phyloP scores from a whole-genome alignment of 2,797 vertebrate species.

The Enteromius fasciolatus region DNA sequence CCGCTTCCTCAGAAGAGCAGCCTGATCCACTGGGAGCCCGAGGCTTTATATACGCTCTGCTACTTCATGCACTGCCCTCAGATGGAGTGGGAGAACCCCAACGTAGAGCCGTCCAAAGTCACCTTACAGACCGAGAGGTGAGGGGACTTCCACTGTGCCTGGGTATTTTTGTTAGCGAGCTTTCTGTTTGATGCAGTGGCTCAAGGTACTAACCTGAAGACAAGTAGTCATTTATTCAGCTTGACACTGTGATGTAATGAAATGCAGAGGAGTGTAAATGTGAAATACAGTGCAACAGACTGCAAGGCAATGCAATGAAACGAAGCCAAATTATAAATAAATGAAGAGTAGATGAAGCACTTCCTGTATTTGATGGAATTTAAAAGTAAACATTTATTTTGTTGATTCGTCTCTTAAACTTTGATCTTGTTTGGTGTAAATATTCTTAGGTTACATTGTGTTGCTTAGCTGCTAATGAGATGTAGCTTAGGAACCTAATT shows the following conservation, averaged over 20 bases:
- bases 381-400: neutral
- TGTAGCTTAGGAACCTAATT: neutral
- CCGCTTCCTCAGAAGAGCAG: slow-evolving; percentile 89
- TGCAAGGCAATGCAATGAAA: slow-evolving; percentile 34
- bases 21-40: slow-evolving; percentile 91
- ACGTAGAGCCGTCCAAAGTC: slow-evolving; percentile 93
- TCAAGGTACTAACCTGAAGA: slow-evolving; percentile 5
- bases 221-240: neutral
- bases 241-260: slow-evolving; percentile 33
- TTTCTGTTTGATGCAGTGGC: neutral
- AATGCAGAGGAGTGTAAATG: slow-evolving; percentile 10
- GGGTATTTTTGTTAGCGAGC: neutral
- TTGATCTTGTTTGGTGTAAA: neutral
- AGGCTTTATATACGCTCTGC: slow-evolving; percentile 95
- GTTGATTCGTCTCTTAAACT: neutral
- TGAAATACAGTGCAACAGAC: slow-evolving; percentile 25
- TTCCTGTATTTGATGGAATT: neutral
- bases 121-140: slow-evolving; percentile 94
- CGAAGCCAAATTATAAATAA: neutral
- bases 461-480: slow-evolving; percentile 5
- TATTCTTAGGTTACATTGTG: neutral
- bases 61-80: slow-evolving; percentile 99
- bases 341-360: neutral
- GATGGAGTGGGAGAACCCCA: slow-evolving; percentile 97
- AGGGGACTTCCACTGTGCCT: slow-evolving; percentile 53